Base-by-base conservation (phyloP, 2,113 vertebrate genomes). In the Pycnonotus jocosus region DNA sequence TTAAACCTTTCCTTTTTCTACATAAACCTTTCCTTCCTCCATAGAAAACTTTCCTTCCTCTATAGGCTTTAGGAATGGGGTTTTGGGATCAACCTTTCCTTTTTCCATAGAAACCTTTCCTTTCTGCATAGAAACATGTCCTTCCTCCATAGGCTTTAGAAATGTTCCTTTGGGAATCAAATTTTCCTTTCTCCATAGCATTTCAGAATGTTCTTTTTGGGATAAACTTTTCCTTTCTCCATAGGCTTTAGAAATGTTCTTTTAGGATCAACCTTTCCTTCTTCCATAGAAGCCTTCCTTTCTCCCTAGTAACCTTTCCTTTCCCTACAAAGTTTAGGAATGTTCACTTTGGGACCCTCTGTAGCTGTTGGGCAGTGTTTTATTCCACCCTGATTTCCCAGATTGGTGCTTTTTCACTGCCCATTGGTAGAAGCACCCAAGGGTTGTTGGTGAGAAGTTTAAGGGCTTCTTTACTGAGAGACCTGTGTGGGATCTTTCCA, bases 41-140 rank as follows among this genome's bases (percentile, higher is more conserved):
- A 70, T 2, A 2, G 51, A 47, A 12, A 47, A 20, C 5, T 22
- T 47, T 47, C n/a, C n/a, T n/a, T n/a, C n/a, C n/a, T n/a, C n/a
- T n/a, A n/a, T n/a, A n/a, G n/a, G n/a, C n/a, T n/a, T n/a, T n/a
- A n/a, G n/a, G n/a, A n/a, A n/a, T n/a, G n/a, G n/a, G n/a, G n/a
- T 35, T 28, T 47, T 47, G 10, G 23, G 24, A 50, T 23, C 7
- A 6, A 72, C 35, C 23, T 22, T 17, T 27, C 13, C 12, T 48
- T 22, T 1, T 2, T 5, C 23, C 31, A 15, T 7, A 27, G 24
- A 13, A 4, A 47, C 8, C 58, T 38, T 38, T 38, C 58, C 37
- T 20, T 35, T 0, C 5, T 9, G 14, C 14, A 23, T 10, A 38
- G 14, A 9, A n/a, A n/a, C n/a, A n/a, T n/a, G n/a, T n/a, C n/a